Evolutionary conservation across 2,113 vertebrate genomes (phyloP), one percentile per base, ranked within the genome.

Genomic region (Heliornis fulica): DNA sequence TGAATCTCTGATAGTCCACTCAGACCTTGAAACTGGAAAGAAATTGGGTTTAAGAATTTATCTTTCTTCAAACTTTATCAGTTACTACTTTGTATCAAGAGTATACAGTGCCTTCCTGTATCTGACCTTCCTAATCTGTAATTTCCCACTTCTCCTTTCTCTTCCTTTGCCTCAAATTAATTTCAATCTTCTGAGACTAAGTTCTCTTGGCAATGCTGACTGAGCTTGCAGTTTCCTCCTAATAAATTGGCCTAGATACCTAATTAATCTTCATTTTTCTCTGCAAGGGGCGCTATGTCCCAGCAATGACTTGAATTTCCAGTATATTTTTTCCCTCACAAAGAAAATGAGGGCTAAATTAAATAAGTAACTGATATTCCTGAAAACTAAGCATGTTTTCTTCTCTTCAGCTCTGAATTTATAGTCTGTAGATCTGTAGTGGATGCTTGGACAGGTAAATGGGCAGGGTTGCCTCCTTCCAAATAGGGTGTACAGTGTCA

Each of bases 361-460:
- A 72, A 76, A 60, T 23, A 83, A 31, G 9, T 60, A 53, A 51
- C 5, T n/a, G 31, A 15, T 53, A n/a, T 3, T 36, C 28, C 29
- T 72, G 59, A 80, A 72, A 88, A 43, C 28, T 28, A 53, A 72
- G 9, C 6, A 25, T 26, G 10, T 46, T 93, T 2, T 40, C 6
- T 13, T 59, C 13, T 80, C 20, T 32, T 76, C 7, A 34, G 1
- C 5, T 85, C 11, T 64, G 48, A 54, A 38, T 63, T 85, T 60
- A 10, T 26, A 15, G 23, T 43, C 12, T 38, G n/a, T 17, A 90
- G 7, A 6, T 10, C 1, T 2, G 1, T 36, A 19, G 16, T 48
- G 10, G 7, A 4, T 87, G 29, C 34, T 29, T 7, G 5, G 19
- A 20, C 6, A 65, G 10, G 8, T 63, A 29, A 41, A 34, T 6